These are phyloP conservation scores for Eulithis testata DNA, from an alignment of 2,888 invertebrate species.

Conservation along the genomic window DNA sequence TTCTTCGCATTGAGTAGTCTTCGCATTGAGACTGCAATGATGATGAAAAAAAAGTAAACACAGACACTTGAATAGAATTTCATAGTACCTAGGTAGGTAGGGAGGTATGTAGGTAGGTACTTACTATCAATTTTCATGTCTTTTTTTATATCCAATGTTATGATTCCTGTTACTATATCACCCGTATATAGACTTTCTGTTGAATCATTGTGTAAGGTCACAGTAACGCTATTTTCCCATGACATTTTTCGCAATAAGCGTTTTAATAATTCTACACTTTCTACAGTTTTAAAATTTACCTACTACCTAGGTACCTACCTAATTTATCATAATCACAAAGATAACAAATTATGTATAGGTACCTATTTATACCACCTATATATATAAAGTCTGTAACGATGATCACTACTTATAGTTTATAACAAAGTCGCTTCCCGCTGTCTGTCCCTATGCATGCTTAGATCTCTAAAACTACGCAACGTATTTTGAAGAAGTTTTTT, in stretches of 20 bases:
- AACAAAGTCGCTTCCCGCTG: no score
- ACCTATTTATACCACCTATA: no score
- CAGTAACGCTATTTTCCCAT: constrained; percentile 58
- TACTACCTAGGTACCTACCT: no score
- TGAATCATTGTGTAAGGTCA: constrained; percentile 67
- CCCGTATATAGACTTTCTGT: constrained; percentile 69
- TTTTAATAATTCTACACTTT: not conserved
- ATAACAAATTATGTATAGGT: not conserved
- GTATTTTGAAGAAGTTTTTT: no score
- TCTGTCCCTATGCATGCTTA: no score
- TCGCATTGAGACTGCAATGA: no score
- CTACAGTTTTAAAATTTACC: not conserved
- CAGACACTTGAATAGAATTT: not conserved
- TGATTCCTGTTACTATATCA: constrained; percentile 71
- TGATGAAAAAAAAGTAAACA: no score
- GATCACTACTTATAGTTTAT: no score
- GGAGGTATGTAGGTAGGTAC: constrained; percentile 5
- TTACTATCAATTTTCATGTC: constrained; percentile 66
- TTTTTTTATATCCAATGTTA: constrained; percentile 64
- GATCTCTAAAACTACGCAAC: no score
- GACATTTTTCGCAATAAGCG: constrained; percentile 49
- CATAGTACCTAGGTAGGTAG: no score
- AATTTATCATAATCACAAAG: not conserved
- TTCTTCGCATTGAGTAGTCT: no score
- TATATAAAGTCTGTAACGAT: not conserved